A percentile compares a stretch with the other conserved stretches of the same genome.
phyloP scores from a whole-genome alignment of 2,797 vertebrate species.

The Anas bahamensis region DNA sequence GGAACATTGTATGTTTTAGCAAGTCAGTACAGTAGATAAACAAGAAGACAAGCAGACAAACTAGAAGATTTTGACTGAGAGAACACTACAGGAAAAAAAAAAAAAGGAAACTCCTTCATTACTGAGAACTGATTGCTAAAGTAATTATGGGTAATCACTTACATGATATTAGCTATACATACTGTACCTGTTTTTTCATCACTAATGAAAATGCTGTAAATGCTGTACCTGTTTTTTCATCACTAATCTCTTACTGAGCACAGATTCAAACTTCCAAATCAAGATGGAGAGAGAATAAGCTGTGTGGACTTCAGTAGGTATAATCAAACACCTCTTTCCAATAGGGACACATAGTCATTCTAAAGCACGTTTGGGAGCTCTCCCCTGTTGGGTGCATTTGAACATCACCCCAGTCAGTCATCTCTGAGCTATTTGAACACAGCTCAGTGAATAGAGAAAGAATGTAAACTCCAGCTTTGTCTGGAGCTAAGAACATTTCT shows the following conservation, averaged over 20 bases:
- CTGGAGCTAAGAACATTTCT: not conserved
- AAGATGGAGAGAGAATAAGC: not conserved
- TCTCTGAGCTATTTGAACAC: not conserved
- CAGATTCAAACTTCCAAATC: not conserved
- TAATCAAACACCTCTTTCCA: not conserved
- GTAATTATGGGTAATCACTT: not conserved
- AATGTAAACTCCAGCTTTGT: too few relatives aligned
- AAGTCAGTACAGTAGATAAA: not conserved
- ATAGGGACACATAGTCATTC: not conserved
- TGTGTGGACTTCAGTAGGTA: rapidly evolving
- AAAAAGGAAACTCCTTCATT: too few relatives aligned
- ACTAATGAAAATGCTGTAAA: not conserved
- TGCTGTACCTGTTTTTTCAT: not conserved
- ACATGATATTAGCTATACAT: not conserved
- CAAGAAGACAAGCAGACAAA: not conserved
- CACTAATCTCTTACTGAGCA: not conserved
- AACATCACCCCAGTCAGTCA: not conserved
- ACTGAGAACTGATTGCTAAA: not conserved
- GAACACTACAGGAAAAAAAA: not conserved
- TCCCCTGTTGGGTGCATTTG: not conserved
- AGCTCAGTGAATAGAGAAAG: not conserved
- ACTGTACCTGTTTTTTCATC: not conserved
- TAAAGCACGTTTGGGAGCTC: not conserved
- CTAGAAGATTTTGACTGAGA: not conserved
- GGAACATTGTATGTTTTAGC: not conserved